Percentiles rank a stretch among this genome's conserved stretches.
Conservation (phyloP, 2,888 invertebrate species). For the Sepioteuthis lessoniana region DNA sequence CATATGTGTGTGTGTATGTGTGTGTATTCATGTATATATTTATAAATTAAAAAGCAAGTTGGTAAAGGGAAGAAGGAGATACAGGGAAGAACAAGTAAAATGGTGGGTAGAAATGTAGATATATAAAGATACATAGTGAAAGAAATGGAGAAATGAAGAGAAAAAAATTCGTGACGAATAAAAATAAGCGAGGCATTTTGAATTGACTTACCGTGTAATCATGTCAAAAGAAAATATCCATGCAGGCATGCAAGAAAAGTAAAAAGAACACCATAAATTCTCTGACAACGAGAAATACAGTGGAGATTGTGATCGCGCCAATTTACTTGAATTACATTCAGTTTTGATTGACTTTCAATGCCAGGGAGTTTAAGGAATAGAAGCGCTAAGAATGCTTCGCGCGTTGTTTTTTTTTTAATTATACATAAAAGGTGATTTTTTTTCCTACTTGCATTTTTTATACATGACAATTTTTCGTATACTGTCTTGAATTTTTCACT, state of each 20-base stretch:
- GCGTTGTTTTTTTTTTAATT: too few species aligned
- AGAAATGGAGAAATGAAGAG: neutral
- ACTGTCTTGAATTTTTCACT: too few species aligned
- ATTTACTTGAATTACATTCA: neutral
- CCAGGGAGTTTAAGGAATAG: neutral
- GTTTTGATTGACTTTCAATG: neutral
- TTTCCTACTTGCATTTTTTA: too few species aligned
- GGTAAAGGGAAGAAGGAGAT: neutral
- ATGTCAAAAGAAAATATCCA: conserved; percentile 47
- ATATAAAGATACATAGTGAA: neutral
- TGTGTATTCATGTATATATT: neutral
- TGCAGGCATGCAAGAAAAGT: conserved; percentile 48
- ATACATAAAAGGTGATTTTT: too few species aligned
- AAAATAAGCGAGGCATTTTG: conserved; percentile 38
- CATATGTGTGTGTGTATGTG: neutral
- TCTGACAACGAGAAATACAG: conserved; percentile 39
- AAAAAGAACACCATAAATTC: conserved; percentile 40
- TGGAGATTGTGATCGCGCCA: neutral
- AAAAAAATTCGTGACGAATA: neutral
- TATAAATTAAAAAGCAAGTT: neutral
- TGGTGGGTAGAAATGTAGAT: neutral
- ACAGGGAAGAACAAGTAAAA: neutral
- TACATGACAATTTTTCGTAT: too few species aligned
- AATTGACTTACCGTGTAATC: conserved; percentile 46
- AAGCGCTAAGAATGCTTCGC: neutral